Percentiles rank a stretch among this genome's conserved stretches.
These are phyloP conservation scores for Antechinus flavipes DNA, from an alignment of 2,113 vertebrate species.

Conservation along the genomic window DNA sequence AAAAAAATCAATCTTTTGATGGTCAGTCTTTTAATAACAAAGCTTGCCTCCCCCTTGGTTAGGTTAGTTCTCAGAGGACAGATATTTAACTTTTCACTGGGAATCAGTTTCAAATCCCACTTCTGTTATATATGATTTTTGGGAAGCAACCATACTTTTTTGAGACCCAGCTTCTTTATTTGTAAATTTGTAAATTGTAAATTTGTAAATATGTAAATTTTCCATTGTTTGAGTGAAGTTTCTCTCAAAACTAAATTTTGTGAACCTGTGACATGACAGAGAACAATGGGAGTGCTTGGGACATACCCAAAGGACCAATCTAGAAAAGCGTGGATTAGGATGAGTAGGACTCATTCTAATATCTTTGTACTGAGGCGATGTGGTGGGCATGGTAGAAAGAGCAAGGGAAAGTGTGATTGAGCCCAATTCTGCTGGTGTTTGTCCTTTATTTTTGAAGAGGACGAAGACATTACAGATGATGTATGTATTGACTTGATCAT, in stretches of 20 bases:
- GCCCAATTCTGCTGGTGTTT: not conserved
- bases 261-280: not conserved
- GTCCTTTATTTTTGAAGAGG: not conserved
- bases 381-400: not conserved
- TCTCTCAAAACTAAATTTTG: not conserved
- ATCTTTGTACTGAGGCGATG: not conserved
- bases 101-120: not conserved
- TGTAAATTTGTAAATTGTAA: not conserved
- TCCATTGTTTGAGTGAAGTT: not conserved
- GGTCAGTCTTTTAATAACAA: not conserved
- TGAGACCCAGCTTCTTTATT: not conserved
- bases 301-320: not conserved
- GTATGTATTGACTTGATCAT: too few relatives aligned
- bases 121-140: not conserved
- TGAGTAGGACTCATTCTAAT: not conserved
- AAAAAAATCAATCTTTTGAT: not conserved
- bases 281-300: not conserved
- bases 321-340: not conserved
- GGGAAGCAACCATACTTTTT: not conserved
- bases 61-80: not conserved
- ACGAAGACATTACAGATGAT: not conserved
- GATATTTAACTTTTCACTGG: not conserved
- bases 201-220: too few relatives aligned
- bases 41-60: not conserved
- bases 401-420: not conserved